Percentiles rank a stretch among this genome's conserved stretches.
These are phyloP conservation scores for Melozone crissalis DNA, from an alignment of 2,113 vertebrate species.

Conservation along the genomic window DNA sequence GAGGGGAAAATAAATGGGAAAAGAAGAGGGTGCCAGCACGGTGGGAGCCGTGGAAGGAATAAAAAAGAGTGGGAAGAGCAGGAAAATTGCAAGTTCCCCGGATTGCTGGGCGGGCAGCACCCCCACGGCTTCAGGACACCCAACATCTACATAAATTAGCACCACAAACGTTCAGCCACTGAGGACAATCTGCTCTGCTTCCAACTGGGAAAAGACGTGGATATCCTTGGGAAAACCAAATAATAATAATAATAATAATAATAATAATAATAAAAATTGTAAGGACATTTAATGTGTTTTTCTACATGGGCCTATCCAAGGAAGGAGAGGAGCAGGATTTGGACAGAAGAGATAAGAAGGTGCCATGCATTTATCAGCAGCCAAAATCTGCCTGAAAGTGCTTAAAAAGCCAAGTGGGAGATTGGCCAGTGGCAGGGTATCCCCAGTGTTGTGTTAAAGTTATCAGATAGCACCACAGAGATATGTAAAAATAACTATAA, in stretches of 20 bases:
- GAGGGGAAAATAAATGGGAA: background rate
- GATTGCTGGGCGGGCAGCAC: background rate
- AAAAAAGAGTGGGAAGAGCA: background rate
- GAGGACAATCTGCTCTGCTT: conserved; percentile 33
- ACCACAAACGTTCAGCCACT: conserved; percentile 70
- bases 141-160: conserved; percentile 73
- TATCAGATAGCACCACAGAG: conserved; percentile 89
- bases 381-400: background rate
- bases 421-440: conserved; percentile 54
- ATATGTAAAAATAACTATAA: conserved; percentile 52
- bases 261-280: background rate
- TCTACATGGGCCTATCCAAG: conserved; percentile 1
- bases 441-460: conserved; percentile 66
- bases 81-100: background rate
- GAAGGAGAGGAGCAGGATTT: background rate
- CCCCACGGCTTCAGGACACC: background rate
- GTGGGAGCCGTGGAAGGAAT: background rate
- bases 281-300: background rate
- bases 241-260: background rate
- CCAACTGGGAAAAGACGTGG: background rate
- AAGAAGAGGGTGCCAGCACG: background rate
- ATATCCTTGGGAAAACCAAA: background rate
- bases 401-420: conserved; percentile 39
- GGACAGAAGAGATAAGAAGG: conserved; percentile 23
- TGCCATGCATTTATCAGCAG: conserved; percentile 50